Evolutionary conservation across 2,113 vertebrate genomes (phyloP).

Genomic region (Neolamprologus fasciatus): DNA sequence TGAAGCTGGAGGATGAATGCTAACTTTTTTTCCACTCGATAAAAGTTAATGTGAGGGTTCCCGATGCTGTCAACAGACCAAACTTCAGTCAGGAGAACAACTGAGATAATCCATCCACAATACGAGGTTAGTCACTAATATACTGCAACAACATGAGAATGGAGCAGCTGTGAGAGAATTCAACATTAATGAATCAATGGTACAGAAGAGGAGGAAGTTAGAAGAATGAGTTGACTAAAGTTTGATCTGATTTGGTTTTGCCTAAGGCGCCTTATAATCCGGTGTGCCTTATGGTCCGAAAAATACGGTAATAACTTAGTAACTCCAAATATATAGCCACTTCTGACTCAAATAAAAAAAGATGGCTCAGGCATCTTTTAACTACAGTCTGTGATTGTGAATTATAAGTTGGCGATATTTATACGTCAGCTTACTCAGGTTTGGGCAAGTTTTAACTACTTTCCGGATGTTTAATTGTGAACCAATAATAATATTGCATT

Average conservation of each 20-base stretch:
- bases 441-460: accelerated
- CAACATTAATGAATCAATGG: not conserved
- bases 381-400: not conserved
- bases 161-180: accelerated
- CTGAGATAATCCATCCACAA: not conserved
- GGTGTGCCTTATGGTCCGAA: accelerated
- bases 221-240: no score
- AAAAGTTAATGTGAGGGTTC: accelerated
- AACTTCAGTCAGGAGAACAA: not conserved
- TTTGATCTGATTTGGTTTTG: no score
- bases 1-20: accelerated
- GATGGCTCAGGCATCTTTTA: accelerated
- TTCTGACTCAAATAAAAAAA: accelerated
- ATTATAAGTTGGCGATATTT: accelerated
- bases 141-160: not conserved
- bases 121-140: not conserved
- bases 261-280: accelerated
- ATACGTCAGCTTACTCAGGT: accelerated
- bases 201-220: not conserved
- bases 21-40: not conserved
- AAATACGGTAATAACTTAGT: not conserved
- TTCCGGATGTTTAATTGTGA: accelerated
- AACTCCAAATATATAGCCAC: not conserved
- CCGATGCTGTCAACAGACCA: accelerated
- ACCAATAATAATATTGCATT: not conserved